A percentile compares a stretch with the other conserved stretches of the same genome.
These are phyloP conservation scores for Phataginus tricuspis DNA, from an alignment of 2,797 vertebrate species.

Conservation along the genomic window DNA sequence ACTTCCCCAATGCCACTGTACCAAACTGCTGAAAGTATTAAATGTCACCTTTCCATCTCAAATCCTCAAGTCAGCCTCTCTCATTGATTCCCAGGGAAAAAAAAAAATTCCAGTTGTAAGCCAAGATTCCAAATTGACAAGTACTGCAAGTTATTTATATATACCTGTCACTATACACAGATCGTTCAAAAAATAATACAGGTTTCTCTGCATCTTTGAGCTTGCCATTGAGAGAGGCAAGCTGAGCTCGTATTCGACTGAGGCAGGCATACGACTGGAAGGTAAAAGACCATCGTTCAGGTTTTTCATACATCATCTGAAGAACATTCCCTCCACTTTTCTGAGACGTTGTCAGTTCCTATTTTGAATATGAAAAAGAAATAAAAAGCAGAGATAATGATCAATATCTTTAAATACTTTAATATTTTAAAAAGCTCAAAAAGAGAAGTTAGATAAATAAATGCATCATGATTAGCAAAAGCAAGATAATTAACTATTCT, in stretches of 20 bases:
- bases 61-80: not conserved
- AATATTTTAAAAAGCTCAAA: not conserved
- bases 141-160: constrained; percentile 26
- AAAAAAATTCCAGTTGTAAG: not conserved
- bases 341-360: constrained; percentile 94
- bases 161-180: constrained; percentile 97
- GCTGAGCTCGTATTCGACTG: constrained; percentile 94
- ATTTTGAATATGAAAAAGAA: constrained; percentile 53
- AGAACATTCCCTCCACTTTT: constrained; percentile 94
- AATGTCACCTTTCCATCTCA: constrained; percentile 41
- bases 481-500: not conserved
- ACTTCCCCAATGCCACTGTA: not conserved
- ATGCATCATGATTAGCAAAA: constrained; percentile 18
- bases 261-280: constrained; percentile 96
- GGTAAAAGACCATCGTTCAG: constrained; percentile 95
- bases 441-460: constrained; percentile 22
- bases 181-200: constrained; percentile 94
- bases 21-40: not conserved
- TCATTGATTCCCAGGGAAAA: not conserved
- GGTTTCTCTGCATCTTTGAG: constrained; percentile 88
- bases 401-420: not conserved
- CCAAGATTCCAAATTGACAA: constrained; percentile 26
- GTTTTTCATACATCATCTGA: constrained; percentile 96
- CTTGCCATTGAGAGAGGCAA: constrained; percentile 87
- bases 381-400: constrained; percentile 38